A percentile compares a stretch with the other conserved stretches of the same genome.
phyloP scores from a whole-genome alignment of 2,113 vertebrate genomes.

The Cranoglanis bouderius region DNA sequence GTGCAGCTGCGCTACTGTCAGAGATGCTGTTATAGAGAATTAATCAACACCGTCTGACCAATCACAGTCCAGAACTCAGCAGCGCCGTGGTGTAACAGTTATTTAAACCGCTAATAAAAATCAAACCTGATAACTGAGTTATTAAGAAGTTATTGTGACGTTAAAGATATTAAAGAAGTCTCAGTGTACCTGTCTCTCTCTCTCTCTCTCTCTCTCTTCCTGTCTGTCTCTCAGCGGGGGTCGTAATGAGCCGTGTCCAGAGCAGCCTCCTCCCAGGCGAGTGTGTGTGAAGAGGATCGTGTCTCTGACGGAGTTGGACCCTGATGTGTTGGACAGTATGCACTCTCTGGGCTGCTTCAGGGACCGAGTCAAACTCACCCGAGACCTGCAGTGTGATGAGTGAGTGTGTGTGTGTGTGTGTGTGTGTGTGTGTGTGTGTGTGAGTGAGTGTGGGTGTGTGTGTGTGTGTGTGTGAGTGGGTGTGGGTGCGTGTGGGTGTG shows the following conservation, averaged over 20 bases:
- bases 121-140: background rate
- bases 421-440: background rate
- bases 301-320: constrained; percentile 84
- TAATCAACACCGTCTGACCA: background rate
- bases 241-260: constrained; percentile 83
- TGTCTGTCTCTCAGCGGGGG: constrained; percentile 69
- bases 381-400: constrained; percentile 87
- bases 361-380: constrained; percentile 83
- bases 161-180: background rate
- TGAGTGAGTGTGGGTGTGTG: background rate
- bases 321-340: constrained; percentile 88
- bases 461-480: constrained; percentile 67
- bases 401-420: constrained; percentile 65
- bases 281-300: constrained; percentile 81
- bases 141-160: background rate
- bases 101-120: background rate
- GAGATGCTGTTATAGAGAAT: background rate
- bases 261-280: constrained; percentile 79
- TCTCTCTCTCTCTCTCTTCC: background rate
- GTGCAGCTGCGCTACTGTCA: no score
- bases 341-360: constrained; percentile 88
- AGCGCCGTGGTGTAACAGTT: background rate
- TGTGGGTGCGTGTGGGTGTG: constrained; percentile 4
- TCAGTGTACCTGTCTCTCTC: background rate
- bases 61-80: background rate